Percentiles rank a stretch among this genome's conserved stretches.
These are phyloP conservation scores for Helicoverpa zea DNA, from an alignment of 1,140 invertebrate genomes.

Conservation along the genomic window DNA sequence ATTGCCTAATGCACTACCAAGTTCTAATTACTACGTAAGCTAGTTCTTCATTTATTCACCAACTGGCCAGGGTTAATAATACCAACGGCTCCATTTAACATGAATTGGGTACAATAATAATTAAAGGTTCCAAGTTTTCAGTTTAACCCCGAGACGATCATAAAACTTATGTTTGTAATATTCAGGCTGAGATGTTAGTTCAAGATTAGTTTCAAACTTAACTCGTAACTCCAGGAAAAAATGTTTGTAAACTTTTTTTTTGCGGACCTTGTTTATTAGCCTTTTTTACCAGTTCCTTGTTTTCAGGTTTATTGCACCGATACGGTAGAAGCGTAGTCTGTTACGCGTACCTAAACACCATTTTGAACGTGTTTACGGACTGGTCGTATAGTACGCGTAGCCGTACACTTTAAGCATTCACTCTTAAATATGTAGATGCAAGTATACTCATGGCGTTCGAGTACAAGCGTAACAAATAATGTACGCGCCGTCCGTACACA, in stretches of 20 bases:
- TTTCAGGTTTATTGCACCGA: too few species aligned
- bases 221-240: neutral
- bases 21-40: neutral
- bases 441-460: too few species aligned
- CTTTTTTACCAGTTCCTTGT: too few species aligned
- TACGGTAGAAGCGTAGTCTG: too few species aligned
- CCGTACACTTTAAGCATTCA: too few species aligned
- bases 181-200: slow-evolving; percentile 4
- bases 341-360: too few species aligned
- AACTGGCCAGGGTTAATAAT: neutral
- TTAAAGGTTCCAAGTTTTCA: slow-evolving; percentile 12
- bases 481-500: too few species aligned
- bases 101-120: slow-evolving; percentile 9
- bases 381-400: too few species aligned
- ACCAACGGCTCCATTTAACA: neutral
- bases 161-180: slow-evolving; percentile 1
- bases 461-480: too few species aligned
- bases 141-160: slow-evolving; percentile 9
- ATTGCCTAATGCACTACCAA: slow-evolving; percentile 4
- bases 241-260: neutral
- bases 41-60: neutral
- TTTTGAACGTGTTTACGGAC: too few species aligned
- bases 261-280: neutral
- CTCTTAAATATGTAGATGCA: too few species aligned
- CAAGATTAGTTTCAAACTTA: slow-evolving; percentile 11